These are phyloP conservation scores for Hermodice carunculata DNA, from an alignment of 2,888 invertebrate genomes.

Conservation along the genomic window DNA sequence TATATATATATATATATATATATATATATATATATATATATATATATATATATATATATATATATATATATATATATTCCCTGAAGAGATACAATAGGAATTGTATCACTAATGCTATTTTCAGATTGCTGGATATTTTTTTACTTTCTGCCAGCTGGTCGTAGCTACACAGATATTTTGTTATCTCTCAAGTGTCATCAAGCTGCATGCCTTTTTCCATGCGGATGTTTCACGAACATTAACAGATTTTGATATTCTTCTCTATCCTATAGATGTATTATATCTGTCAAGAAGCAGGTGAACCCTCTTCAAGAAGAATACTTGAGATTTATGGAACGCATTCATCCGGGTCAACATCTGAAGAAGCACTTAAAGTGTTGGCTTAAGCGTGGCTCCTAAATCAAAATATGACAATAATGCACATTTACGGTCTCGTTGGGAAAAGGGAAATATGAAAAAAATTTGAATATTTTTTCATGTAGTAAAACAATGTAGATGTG, in stretches of 20 bases:
- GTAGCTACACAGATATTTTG: neutral
- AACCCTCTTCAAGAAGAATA: neutral
- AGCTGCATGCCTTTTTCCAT: constrained; percentile 1
- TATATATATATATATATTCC: neutral
- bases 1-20: too few species aligned
- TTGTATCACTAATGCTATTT: neutral
- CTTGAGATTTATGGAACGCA: neutral
- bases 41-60: too few species aligned
- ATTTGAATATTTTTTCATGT: neutral
- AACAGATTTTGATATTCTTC: neutral
- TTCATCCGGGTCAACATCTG: neutral
- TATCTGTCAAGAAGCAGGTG: neutral
- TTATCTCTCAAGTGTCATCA: neutral
- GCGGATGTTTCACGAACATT: neutral
- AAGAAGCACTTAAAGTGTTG: too few species aligned
- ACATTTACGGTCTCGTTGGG: neutral
- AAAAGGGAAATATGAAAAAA: neutral
- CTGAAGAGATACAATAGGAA: neutral
- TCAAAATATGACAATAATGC: neutral
- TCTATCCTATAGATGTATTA: constrained; percentile 8
- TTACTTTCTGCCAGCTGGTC: constrained; percentile 1
- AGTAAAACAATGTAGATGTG: constrained; percentile 4
- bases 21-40: too few species aligned
- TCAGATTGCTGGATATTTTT: constrained; percentile 1
- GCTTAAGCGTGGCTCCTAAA: too few species aligned